Evolutionary conservation across 1,140 invertebrate species (phyloP), one percentile per base, ranked within the genome.

Genomic region (Drosophila nigromelanica): DNA sequence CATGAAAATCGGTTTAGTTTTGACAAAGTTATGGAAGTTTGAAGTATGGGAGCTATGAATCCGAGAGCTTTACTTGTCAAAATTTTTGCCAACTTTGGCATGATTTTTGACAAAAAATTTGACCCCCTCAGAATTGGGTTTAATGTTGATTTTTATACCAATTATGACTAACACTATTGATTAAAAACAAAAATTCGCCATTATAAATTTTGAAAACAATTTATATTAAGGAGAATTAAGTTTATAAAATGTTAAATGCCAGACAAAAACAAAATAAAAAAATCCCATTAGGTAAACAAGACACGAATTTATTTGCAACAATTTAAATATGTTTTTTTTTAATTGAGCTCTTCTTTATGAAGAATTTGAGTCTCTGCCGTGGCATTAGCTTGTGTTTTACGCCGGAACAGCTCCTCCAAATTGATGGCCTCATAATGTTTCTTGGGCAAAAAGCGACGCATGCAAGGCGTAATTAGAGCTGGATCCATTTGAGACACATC

Each of bases 371-470:
- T 21, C 2, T 35, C 15, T 15, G n/a, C 27, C 24, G 45, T 30
- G 7, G 14, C 30, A 10, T 37, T 15, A 4, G 6, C 5, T 40
- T 59, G 4, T 3, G 70, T 42, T 18, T 89, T 82, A 2, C n/a
- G 68, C 33, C 56, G 75, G 33, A 87, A 87, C 0, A 80, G 45
- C 39, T 87, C 78, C 18, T 87, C 35, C 64, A 87, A 45, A 5
- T 67, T 70, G 1, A 87, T 64, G 5, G 45, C 58, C 6, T 89
- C 12, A 18, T 89, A 89, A 6, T 72, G 52, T 15, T 80, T 77
- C 1, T 86, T 67, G 6, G 89, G 89, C 27, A 90, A 43, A 30
- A 85, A 90, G 1, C 89, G 80, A 12, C 80, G 63, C 70, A 90
- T 85, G 30, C 85, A 80, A 3, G 89, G 89, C 2, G 89, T 79